These are phyloP conservation scores for Cheilosia pagana DNA, from an alignment of 2,888 invertebrate species.

Conservation along the genomic window DNA sequence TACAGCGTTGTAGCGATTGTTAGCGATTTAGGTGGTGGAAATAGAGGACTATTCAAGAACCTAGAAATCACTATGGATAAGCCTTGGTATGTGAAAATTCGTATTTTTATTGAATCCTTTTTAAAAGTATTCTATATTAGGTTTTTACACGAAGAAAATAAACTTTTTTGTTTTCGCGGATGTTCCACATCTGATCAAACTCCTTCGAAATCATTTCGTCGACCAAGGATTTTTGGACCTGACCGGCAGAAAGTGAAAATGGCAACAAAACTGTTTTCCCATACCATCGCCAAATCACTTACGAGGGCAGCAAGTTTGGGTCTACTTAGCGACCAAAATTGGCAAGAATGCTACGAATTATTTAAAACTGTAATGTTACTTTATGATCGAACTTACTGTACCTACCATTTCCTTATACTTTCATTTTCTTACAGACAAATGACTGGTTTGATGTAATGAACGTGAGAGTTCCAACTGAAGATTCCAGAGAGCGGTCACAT, in stretches of 20 bases:
- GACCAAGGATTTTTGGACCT: constrained; percentile 24
- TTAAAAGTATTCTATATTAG: background rate
- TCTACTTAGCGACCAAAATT: constrained; percentile 34
- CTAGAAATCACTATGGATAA: constrained; percentile 28
- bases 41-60: constrained; percentile 46
- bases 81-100: constrained; percentile 4
- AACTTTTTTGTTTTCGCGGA: constrained; percentile 59
- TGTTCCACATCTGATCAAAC: constrained; percentile 63
- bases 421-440: no score
- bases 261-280: constrained; percentile 69
- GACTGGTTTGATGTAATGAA: constrained; percentile 16
- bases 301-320: constrained; percentile 60
- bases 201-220: constrained; percentile 49
- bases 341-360: constrained; percentile 25
- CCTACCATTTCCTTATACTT: background rate
- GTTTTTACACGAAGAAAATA: constrained; percentile 38
- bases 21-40: constrained; percentile 48
- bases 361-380: constrained; percentile 5
- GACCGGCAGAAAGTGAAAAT: constrained; percentile 65
- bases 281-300: constrained; percentile 54
- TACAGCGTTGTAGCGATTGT: constrained; percentile 37
- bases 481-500: background rate
- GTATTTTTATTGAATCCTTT: constrained; percentile 6
- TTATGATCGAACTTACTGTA: no score
- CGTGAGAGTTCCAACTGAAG: constrained; percentile 39